Evolutionary conservation across 2,888 invertebrate species (phyloP).

Genomic region (Neocrepidodera transversa): DNA sequence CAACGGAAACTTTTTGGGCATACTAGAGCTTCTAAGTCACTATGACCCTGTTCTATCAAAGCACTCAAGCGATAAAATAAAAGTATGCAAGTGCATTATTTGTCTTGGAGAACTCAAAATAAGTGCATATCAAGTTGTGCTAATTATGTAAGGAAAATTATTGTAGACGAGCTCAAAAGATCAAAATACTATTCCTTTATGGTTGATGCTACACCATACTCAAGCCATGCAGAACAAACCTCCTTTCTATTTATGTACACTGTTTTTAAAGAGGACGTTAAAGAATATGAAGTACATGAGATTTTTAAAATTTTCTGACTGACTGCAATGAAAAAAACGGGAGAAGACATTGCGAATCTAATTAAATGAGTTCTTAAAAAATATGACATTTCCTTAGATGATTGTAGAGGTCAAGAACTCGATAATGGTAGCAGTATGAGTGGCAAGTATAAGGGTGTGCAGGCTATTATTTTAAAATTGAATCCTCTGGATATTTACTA

Average conservation of each 20-base stretch:
- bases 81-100: slow-evolving; percentile 8
- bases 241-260: slow-evolving; percentile 4
- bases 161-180: slow-evolving; percentile 3
- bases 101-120: slow-evolving; percentile 11
- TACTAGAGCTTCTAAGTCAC: background rate
- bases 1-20: slow-evolving; percentile 1
- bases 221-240: slow-evolving; percentile 1
- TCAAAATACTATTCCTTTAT: background rate
- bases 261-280: background rate
- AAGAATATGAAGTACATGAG: slow-evolving; percentile 8
- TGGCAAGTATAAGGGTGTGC: slow-evolving; percentile 8
- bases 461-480: too few species aligned
- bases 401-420: background rate
- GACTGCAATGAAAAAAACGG: too few species aligned
- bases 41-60: slow-evolving; percentile 5
- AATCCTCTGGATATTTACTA: too few species aligned
- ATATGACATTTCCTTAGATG: background rate
- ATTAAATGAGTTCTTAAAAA: too few species aligned
- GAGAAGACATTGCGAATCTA: too few species aligned
- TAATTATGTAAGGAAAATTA: slow-evolving; percentile 5
- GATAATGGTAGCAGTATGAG: background rate
- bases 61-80: background rate
- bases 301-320: slow-evolving; percentile 3
- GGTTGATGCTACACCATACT: slow-evolving; percentile 4
- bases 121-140: slow-evolving; percentile 14